phyloP scores from a whole-genome alignment of 2,113 vertebrate species.

The Promerops cafer region DNA sequence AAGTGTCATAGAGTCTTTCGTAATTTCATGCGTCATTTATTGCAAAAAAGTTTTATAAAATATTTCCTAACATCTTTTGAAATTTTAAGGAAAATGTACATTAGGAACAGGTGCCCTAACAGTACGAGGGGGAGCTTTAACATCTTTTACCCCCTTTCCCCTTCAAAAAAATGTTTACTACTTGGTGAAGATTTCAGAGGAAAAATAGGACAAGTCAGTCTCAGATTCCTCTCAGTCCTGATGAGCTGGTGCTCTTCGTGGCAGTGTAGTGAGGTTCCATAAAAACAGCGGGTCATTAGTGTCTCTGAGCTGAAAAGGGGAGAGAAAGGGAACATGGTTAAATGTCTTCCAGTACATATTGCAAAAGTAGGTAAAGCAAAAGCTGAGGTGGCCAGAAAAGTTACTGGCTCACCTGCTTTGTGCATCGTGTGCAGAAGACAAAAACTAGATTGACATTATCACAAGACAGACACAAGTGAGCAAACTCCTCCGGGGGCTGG shows the following conservation, averaged over 20 bases:
- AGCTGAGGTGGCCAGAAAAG: conserved; percentile 4
- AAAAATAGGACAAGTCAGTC: conserved; percentile 75
- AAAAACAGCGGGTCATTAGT: conserved; percentile 84
- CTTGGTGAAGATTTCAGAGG: conserved; percentile 64
- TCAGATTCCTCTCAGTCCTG: conserved; percentile 69
- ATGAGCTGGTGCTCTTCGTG: conserved; percentile 68
- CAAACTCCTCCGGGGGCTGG: neutral
- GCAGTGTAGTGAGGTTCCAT: conserved; percentile 70
- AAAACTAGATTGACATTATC: neutral
- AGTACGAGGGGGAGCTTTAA: neutral
- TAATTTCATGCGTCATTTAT: conserved; percentile 79
- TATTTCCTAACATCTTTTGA: conserved; percentile 73
- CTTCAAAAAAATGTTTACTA: conserved; percentile 56
- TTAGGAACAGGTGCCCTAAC: conserved; percentile 63
- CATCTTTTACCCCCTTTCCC: neutral
- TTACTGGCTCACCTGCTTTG: neutral
- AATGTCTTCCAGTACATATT: conserved; percentile 22
- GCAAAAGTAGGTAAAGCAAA: conserved; percentile 39
- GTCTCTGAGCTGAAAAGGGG: conserved; percentile 84
- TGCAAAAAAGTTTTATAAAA: conserved; percentile 83
- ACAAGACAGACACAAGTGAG: conserved; percentile 10
- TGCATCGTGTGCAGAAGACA: neutral
- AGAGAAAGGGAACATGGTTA: conserved; percentile 68
- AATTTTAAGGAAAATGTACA: conserved; percentile 69
- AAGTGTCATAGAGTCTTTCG: conserved; percentile 53